A percentile compares a stretch with the other conserved stretches of the same genome.
Conservation (phyloP, 2,113 vertebrate genomes). For the Lophius piscatorius region DNA sequence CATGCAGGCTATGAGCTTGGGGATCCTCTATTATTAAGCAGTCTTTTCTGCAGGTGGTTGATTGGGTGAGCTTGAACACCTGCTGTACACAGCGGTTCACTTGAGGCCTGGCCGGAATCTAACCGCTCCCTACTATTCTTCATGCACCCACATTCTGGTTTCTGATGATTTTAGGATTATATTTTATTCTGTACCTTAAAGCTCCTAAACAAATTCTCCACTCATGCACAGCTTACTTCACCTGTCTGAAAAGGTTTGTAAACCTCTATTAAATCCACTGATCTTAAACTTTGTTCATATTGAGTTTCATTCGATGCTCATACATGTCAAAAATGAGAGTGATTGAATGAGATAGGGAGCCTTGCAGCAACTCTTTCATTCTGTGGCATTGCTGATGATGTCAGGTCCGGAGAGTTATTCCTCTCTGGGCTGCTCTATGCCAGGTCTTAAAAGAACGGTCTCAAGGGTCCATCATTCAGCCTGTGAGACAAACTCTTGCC, state of each 20-base stretch:
- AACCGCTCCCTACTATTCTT: no score
- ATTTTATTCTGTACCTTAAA: no score
- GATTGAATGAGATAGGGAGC: constrained; percentile 23
- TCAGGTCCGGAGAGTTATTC: constrained; percentile 34
- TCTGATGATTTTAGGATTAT: no score
- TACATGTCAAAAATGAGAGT: constrained; percentile 16
- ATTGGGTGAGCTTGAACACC: no score
- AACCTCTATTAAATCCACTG: constrained; percentile 33
- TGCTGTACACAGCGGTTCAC: no score
- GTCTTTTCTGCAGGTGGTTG: no score
- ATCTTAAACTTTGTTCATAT: constrained; percentile 4
- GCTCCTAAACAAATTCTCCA: no score
- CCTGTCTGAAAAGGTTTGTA: constrained; percentile 42
- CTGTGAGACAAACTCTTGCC: constrained; percentile 46
- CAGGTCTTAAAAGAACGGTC: constrained; percentile 41
- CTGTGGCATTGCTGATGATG: constrained; percentile 29
- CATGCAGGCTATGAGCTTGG: no score
- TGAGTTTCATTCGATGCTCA: constrained; percentile 21
- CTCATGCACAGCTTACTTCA: no score
- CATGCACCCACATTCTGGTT: no score
- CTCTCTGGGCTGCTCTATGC: constrained; percentile 39
- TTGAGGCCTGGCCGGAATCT: no score
- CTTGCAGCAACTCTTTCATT: constrained; percentile 37
- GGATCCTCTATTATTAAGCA: no score
- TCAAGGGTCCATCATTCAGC: constrained; percentile 49